Percentiles rank a stretch among this genome's conserved stretches.
phyloP scores from a whole-genome alignment of 2,888 invertebrate genomes.

The Sialis lutaria region DNA sequence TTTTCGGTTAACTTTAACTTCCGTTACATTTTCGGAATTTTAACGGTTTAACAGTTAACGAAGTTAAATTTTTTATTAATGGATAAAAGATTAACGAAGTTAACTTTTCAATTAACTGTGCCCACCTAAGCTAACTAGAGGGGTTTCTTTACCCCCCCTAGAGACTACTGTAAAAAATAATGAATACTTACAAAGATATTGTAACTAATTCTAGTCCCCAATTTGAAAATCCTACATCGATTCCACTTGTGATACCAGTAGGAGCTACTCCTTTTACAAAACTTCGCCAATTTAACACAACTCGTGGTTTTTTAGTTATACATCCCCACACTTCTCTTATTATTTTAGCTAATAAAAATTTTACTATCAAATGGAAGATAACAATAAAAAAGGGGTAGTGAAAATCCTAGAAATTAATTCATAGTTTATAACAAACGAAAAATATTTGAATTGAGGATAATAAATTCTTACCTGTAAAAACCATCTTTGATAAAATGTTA shows the following conservation, averaged over 20 bases:
- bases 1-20: too few species aligned
- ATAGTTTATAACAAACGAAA: too few species aligned
- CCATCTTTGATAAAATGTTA: constrained; percentile 95
- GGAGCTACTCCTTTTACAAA: constrained; percentile 66
- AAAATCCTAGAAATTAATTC: constrained; percentile 48
- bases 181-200: constrained; percentile 58
- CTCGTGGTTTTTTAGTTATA: constrained; percentile 41
- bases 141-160: not conserved
- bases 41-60: too few species aligned
- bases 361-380: constrained; percentile 74
- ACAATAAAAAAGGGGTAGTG: constrained; percentile 82
- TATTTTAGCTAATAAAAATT: constrained; percentile 63
- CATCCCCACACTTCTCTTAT: constrained; percentile 41
- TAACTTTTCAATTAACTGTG: too few species aligned
- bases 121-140: too few species aligned
- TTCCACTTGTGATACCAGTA: constrained; percentile 81
- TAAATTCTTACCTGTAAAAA: constrained; percentile 52
- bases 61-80: too few species aligned
- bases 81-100: too few species aligned
- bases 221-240: constrained; percentile 95
- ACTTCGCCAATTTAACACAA: constrained; percentile 54
- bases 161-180: constrained; percentile 1
- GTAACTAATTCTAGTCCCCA: constrained; percentile 95
- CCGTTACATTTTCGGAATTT: too few species aligned
- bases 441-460: not conserved